These are phyloP conservation scores for Pelusios castaneus DNA, from an alignment of 2,113 vertebrate genomes.

Conservation along the genomic window DNA sequence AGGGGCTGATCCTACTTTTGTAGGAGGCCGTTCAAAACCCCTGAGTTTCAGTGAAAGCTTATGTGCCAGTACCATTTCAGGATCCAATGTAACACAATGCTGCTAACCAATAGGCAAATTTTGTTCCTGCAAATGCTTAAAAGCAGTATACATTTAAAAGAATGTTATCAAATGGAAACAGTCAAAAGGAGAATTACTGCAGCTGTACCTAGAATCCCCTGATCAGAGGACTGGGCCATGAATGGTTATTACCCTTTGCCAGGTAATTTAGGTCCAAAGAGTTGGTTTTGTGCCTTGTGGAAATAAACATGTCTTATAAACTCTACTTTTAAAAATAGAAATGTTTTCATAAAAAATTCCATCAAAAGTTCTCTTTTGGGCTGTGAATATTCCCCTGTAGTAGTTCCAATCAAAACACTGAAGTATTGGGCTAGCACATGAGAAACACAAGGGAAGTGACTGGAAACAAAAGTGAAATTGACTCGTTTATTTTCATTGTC, in stretches of 20 bases:
- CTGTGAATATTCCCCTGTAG: slow-evolving; percentile 40
- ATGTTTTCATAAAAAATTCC: background rate
- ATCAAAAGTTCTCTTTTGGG: background rate
- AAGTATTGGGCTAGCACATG: background rate
- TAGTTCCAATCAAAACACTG: background rate
- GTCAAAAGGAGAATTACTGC: background rate
- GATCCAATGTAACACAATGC: background rate
- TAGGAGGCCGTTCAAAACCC: background rate
- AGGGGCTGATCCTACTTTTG: background rate
- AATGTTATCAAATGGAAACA: background rate
- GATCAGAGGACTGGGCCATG: background rate
- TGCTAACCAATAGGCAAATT: background rate
- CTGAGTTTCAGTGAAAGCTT: background rate
- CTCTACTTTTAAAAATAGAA: background rate
- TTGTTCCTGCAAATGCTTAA: background rate
- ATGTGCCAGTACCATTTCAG: background rate
- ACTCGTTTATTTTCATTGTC: background rate
- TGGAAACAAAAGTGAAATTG: slow-evolving; percentile 22
- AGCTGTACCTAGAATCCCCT: background rate
- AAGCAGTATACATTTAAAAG: background rate
- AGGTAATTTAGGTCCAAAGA: background rate
- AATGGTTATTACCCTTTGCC: accelerated
- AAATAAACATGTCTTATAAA: background rate
- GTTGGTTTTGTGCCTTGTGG: background rate
- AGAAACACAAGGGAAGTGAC: background rate